These are phyloP conservation scores for Drosophila sp. DNA, from an alignment of 1,140 invertebrate species.

Conservation along the genomic window DNA sequence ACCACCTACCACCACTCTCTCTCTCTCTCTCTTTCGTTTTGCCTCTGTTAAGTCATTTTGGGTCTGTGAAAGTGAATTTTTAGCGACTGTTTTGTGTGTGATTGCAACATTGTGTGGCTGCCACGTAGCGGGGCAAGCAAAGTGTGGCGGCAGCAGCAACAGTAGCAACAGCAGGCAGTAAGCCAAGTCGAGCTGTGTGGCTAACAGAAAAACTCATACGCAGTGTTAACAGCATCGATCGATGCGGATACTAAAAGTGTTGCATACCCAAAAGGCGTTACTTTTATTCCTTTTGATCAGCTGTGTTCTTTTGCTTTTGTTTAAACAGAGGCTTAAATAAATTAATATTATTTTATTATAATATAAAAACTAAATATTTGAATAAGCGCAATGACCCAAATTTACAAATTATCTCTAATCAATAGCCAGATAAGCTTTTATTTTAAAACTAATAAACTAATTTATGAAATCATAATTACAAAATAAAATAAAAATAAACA, in stretches of 20 bases:
- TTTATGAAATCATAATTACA: too few species aligned
- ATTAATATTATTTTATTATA: too few species aligned
- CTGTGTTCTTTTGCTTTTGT: too few species aligned
- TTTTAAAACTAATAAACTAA: too few species aligned
- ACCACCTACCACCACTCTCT: not conserved
- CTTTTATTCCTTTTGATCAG: not conserved
- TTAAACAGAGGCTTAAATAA: not conserved
- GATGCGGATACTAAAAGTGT: constrained; percentile 29
- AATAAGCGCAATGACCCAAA: too few species aligned
- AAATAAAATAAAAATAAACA: too few species aligned
- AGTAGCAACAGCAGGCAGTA: constrained; percentile 10
- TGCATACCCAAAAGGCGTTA: constrained; percentile 29
- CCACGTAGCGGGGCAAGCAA: not conserved
- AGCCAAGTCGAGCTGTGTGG: constrained; percentile 5
- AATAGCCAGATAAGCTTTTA: too few species aligned
- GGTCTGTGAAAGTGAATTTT: constrained; percentile 77
- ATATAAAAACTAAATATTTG: too few species aligned
- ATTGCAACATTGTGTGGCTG: constrained; percentile 66
- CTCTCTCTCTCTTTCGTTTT: not conserved
- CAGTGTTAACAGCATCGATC: constrained; percentile 43
- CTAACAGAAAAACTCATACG: constrained; percentile 23
- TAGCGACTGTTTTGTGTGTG: constrained; percentile 63
- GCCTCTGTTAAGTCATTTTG: constrained; percentile 65
- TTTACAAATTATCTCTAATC: too few species aligned
- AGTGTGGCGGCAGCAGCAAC: constrained; percentile 17